These are phyloP conservation scores for Hydractinia symbiolongicarpus DNA, from an alignment of 30 jellyfish, hydroid and myxozoan genomes.

Conservation along the genomic window DNA sequence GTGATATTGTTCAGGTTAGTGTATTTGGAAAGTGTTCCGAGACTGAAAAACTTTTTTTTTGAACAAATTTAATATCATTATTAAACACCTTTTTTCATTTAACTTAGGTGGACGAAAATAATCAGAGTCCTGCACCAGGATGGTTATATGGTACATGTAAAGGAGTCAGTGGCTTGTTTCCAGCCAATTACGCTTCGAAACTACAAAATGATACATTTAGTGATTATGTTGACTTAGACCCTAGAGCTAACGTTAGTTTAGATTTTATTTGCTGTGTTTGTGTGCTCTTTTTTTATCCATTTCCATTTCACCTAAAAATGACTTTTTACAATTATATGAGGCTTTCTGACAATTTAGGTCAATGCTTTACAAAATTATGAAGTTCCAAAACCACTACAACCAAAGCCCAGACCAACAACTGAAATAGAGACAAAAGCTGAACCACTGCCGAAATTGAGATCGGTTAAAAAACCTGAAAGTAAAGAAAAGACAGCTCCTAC, in stretches of 20 bases:
- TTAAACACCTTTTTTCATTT: background rate
- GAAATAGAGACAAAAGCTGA: conserved; percentile 6
- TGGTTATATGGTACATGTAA: conserved; percentile 79
- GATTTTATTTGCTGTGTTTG: background rate
- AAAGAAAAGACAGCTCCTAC: conserved; percentile 17
- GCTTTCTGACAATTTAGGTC: background rate
- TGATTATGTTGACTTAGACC: conserved; percentile 92
- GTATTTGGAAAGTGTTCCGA: too few relatives aligned
- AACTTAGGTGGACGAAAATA: conserved; percentile 79
- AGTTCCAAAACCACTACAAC: background rate
- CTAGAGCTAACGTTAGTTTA: conserved; percentile 42
- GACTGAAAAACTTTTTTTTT: background rate
- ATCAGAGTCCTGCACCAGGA: conserved; percentile 77
- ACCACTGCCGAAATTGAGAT: conserved; percentile 39
- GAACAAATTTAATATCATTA: conserved; percentile 5
- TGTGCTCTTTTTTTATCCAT: background rate
- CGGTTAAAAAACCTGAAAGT: conserved; percentile 24
- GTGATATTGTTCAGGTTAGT: conserved; percentile 63
- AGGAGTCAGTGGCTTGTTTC: conserved; percentile 77
- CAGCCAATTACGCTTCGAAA: conserved; percentile 75
- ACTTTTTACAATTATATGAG: background rate
- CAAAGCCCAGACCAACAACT: background rate
- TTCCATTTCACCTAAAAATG: background rate
- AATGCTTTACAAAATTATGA: background rate
- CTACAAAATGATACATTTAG: conserved; percentile 57